These are phyloP conservation scores for Macrosteles quadrilineatus DNA, from an alignment of 1,140 invertebrate genomes.

Conservation along the genomic window DNA sequence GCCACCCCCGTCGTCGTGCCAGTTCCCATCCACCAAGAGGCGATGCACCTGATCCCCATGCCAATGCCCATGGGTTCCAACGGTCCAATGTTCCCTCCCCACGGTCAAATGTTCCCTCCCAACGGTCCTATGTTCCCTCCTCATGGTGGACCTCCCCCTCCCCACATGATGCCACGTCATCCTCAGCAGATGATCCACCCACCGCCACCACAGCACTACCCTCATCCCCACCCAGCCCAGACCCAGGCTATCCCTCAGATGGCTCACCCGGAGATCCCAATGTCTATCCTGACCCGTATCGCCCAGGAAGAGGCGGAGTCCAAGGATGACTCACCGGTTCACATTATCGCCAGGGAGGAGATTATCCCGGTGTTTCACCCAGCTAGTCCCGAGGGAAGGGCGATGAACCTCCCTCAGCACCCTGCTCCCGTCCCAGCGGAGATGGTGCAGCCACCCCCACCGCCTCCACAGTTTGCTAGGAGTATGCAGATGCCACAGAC, in stretches of 20 bases:
- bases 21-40: conserved; percentile 23
- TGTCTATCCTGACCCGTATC: conserved; percentile 25
- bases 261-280: not conserved
- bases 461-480: conserved; percentile 35
- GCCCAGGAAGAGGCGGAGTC: conserved; percentile 30
- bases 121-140: too few species aligned
- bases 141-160: conserved; percentile 9
- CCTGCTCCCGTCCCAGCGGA: conserved; percentile 38
- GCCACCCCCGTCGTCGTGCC: conserved; percentile 24
- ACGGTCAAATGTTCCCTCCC: too few species aligned
- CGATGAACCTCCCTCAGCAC: conserved; percentile 30
- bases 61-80: conserved; percentile 36
- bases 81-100: conserved; percentile 19
- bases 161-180: conserved; percentile 1
- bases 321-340: conserved; percentile 33
- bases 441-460: conserved; percentile 40
- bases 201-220: conserved; percentile 17
- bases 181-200: conserved; percentile 14
- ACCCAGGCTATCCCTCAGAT: not conserved
- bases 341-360: conserved; percentile 42
- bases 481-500: conserved; percentile 33
- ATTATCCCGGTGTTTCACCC: conserved; percentile 40
- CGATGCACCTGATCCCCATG: conserved; percentile 30
- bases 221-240: conserved; percentile 18
- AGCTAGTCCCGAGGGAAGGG: conserved; percentile 31